phyloP scores from a whole-genome alignment of 2,888 invertebrate species.

The Tinea trinotella region DNA sequence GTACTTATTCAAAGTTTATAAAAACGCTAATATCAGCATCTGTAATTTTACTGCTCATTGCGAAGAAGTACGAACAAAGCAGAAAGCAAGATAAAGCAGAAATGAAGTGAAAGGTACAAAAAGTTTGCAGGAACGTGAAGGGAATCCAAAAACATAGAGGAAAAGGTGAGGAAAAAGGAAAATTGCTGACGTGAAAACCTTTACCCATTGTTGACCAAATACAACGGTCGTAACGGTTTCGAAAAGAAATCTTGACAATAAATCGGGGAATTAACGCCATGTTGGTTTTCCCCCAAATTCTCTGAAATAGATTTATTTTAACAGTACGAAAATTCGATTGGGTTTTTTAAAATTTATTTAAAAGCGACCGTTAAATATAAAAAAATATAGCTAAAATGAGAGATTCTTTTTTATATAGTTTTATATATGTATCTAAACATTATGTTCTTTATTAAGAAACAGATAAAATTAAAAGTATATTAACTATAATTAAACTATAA shows the following conservation, averaged over 20 bases:
- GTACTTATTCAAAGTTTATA: neutral
- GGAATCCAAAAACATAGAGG: neutral
- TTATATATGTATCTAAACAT: too few species aligned
- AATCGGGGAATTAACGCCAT: slow-evolving; percentile 6
- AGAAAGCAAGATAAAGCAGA: neutral
- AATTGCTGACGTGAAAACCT: neutral
- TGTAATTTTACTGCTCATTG: neutral
- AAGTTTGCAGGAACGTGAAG: neutral
- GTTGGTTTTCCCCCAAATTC: neutral
- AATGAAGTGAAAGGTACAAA: neutral
- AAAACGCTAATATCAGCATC: neutral
- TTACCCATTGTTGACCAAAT: slow-evolving; percentile 3
- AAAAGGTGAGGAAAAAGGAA: neutral
- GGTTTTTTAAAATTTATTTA: too few species aligned
- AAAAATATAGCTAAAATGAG: too few species aligned
- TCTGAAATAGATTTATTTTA: neutral
- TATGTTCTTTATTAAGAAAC: too few species aligned
- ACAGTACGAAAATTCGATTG: neutral
- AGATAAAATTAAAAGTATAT: too few species aligned
- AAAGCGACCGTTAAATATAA: too few species aligned
- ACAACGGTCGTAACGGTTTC: slow-evolving; percentile 4
- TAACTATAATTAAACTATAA: too few species aligned
- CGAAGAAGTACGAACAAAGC: neutral
- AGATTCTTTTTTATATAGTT: too few species aligned
- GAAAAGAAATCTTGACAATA: neutral